Conservation (phyloP, 2,113 vertebrate genomes). For the Tenebrosternarchus preto region DNA sequence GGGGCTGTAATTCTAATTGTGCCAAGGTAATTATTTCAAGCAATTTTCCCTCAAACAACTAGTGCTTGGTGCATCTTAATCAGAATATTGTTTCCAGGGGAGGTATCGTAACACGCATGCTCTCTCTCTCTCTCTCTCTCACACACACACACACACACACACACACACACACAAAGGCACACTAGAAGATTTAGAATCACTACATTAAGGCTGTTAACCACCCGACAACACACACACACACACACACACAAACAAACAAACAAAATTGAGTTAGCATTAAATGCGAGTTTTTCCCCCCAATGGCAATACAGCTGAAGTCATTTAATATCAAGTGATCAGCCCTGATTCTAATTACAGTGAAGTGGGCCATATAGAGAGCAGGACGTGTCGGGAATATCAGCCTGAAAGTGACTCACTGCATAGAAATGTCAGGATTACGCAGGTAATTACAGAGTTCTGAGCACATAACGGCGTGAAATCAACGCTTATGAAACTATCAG, state of each 20-base stretch:
- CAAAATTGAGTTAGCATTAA: neutral
- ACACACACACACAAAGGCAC: constrained; percentile 2
- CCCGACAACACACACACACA: constrained; percentile 13
- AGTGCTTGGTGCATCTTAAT: constrained; percentile 64
- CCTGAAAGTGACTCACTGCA: constrained; percentile 21
- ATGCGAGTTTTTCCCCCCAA: neutral
- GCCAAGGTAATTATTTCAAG: constrained; percentile 65
- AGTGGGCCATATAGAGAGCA: constrained; percentile 5
- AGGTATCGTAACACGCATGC: constrained; percentile 22
- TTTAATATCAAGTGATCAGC: constrained; percentile 20
- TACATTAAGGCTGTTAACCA: constrained; percentile 52
- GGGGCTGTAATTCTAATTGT: constrained; percentile 58
- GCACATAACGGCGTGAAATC: constrained; percentile 19
- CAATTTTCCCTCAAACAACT: constrained; percentile 59
- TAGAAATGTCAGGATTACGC: constrained; percentile 25
- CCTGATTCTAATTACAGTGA: constrained; percentile 17
- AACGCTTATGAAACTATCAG: constrained; percentile 34
- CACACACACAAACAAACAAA: neutral
- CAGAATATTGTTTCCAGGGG: constrained; percentile 58
- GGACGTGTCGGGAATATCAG: neutral
- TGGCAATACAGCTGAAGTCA: neutral
- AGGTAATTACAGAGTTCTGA: constrained; percentile 16
- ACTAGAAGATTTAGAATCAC: constrained; percentile 57
- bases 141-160: neutral
- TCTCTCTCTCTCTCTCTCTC: constrained; percentile 1